These are phyloP conservation scores for Cyrtonyx montezumae DNA, from an alignment of 2,113 vertebrate species.

Conservation along the genomic window DNA sequence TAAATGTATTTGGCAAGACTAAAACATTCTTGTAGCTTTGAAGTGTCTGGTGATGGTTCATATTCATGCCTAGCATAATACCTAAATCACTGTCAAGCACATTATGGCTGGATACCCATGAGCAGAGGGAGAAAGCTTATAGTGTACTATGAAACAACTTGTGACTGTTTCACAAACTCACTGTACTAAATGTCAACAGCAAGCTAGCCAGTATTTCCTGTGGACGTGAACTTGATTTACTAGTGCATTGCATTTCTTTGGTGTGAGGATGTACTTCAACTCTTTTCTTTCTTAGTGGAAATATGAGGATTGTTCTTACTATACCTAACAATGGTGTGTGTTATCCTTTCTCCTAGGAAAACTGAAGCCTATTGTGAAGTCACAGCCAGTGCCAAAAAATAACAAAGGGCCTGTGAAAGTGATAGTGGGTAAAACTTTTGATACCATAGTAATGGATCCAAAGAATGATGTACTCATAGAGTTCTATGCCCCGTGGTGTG, in stretches of 20 bases:
- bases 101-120: neutral
- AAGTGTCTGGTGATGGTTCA: neutral
- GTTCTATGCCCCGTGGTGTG: conserved; percentile 97
- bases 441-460: conserved; percentile 90
- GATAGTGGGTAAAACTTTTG: conserved; percentile 95
- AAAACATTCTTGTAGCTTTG: neutral
- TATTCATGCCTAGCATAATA: neutral
- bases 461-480: conserved; percentile 93
- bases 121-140: neutral
- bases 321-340: neutral
- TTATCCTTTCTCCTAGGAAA: conserved; percentile 82
- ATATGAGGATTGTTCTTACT: neutral
- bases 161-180: fast-evolving
- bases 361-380: conserved; percentile 91
- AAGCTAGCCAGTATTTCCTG: neutral
- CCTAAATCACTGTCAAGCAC: neutral
- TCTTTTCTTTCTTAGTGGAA: neutral
- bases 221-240: neutral
- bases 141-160: neutral
- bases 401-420: conserved; percentile 95
- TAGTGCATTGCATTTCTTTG: neutral
- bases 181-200: neutral
- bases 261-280: neutral
- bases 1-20: neutral
- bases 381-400: conserved; percentile 92